A percentile compares a stretch with the other conserved stretches of the same genome.
Conservation (phyloP, 1,140 invertebrate genomes). For the Lepeophtheirus salmonis region DNA sequence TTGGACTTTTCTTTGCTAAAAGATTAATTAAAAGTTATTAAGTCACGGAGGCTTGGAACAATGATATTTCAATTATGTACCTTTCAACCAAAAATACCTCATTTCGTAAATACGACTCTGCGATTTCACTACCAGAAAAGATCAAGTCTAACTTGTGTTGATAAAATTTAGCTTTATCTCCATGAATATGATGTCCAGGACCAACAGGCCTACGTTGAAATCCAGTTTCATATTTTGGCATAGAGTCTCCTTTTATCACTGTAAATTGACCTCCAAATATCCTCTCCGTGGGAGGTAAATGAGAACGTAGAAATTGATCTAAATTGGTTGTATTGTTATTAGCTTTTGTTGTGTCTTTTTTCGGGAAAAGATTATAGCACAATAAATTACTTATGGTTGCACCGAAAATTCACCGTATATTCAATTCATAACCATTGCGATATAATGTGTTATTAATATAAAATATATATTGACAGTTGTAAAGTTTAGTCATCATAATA, state of each 20-base stretch:
- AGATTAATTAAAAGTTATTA: no score
- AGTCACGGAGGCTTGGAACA: constrained; percentile 23
- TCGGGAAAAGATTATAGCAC: no score
- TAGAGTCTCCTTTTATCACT: constrained; percentile 20
- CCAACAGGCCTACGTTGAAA: no score
- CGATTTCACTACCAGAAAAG: constrained; percentile 45
- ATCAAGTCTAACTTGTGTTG: constrained; percentile 50
- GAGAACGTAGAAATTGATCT: constrained; percentile 57
- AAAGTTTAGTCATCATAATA: no score
- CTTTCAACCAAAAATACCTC: constrained; percentile 58
- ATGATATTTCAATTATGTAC: constrained; percentile 32
- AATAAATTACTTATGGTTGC: no score
- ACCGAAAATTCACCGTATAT: no score
- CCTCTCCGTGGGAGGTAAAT: constrained; percentile 47
- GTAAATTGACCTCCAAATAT: constrained; percentile 54
- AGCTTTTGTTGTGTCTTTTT: no score
- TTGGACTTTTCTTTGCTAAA: no score
- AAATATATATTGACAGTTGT: no score
- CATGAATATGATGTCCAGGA: constrained; percentile 33
- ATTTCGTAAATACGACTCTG: constrained; percentile 42
- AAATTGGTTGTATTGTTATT: no score
- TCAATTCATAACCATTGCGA: no score
- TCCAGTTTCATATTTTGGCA: constrained; percentile 32
- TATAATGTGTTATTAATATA: no score
- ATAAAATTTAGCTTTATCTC: constrained; percentile 45